These are phyloP conservation scores for Pomatorhinus ruficollis DNA, from an alignment of 2,113 vertebrate genomes.

Conservation along the genomic window DNA sequence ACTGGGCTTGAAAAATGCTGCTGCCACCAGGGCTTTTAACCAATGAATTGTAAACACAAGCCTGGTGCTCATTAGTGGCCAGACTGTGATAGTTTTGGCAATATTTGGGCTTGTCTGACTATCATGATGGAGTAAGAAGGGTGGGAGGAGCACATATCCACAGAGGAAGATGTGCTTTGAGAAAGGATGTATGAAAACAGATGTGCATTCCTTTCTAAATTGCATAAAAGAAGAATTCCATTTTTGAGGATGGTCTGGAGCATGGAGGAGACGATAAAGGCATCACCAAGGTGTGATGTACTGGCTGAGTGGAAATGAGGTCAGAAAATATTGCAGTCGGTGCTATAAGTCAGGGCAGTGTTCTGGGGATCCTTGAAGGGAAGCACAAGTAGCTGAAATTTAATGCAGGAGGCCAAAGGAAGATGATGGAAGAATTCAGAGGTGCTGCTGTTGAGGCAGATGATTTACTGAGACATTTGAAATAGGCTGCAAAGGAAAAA, in stretches of 20 bases:
- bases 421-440: conserved; percentile 34
- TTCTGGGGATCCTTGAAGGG: conserved; percentile 36
- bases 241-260: neutral
- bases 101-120: neutral
- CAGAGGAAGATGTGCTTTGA: neutral
- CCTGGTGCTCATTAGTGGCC: neutral
- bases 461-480: conserved; percentile 55
- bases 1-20: neutral
- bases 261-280: neutral
- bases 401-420: conserved; percentile 45
- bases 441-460: neutral
- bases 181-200: neutral
- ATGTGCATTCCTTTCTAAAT: neutral
- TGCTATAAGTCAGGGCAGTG: conserved; percentile 28
- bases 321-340: conserved; percentile 10
- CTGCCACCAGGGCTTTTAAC: neutral
- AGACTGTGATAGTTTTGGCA: neutral
- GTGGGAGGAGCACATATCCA: neutral
- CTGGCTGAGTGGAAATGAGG: neutral
- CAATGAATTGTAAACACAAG: neutral
- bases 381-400: conserved; percentile 27
- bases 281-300: neutral
- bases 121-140: neutral
- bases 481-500: conserved; percentile 23
- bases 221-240: neutral